A percentile compares a stretch with the other conserved stretches of the same genome.
phyloP scores from a whole-genome alignment of 2,797 vertebrate species.

The Syngnathus acus region DNA sequence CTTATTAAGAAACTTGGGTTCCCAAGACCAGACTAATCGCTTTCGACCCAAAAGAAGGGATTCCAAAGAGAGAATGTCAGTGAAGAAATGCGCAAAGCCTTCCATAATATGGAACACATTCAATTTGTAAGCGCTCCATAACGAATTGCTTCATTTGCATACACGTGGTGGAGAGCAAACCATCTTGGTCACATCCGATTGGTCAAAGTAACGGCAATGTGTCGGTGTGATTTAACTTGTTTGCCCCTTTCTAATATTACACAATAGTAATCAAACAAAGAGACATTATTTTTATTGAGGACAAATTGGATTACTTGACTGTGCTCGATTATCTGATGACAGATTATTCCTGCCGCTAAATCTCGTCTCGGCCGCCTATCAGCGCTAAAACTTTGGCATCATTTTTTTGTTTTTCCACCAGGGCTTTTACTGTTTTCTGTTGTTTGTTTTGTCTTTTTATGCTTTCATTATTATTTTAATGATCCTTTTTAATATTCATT shows the following conservation, averaged over 20 bases:
- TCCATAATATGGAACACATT: not conserved
- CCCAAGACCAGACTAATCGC: not conserved
- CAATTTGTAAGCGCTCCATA: not conserved
- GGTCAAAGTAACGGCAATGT: not conserved
- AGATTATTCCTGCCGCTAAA: constrained; percentile 2
- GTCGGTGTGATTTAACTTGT: not conserved
- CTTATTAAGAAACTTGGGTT: not conserved
- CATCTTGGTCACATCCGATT: no score
- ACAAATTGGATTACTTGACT: constrained; percentile 4
- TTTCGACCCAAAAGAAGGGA: not conserved
- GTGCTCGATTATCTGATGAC: not conserved
- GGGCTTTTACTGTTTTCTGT: not conserved
- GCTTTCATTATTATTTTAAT: not conserved
- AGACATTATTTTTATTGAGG: not conserved
- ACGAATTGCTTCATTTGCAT: not conserved
- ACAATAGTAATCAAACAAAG: not conserved
- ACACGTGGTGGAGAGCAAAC: no score
- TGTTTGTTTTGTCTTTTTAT: not conserved
- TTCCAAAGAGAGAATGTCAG: not conserved
- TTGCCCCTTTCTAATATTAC: not conserved
- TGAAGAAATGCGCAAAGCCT: not conserved
- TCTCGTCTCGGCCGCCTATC: not conserved
- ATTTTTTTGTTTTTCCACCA: not conserved
- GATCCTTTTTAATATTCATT: not conserved
- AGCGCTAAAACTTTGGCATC: no score